Evolutionary conservation across 92 coral and sea anemone species (phyloP).

Genomic region (Paramuricea clavata): DNA sequence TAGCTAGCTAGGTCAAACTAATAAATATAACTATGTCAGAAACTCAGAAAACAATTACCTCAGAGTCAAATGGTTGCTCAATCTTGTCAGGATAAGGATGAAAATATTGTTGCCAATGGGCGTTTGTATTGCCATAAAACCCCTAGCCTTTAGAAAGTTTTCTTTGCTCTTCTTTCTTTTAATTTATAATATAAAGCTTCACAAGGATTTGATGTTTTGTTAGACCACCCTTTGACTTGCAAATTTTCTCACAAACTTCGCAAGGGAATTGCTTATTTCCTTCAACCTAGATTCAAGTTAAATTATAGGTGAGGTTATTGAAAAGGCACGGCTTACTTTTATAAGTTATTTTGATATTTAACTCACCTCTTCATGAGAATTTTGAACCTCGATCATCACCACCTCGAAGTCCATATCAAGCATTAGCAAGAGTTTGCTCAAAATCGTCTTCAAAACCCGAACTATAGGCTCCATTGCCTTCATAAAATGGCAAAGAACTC

Average conservation of each 20-base stretch:
- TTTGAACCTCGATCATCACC: neutral
- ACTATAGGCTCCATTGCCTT: conserved; percentile 3
- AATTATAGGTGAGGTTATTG: neutral
- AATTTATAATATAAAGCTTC: too few relatives aligned
- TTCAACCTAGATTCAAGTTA: conserved; percentile 20
- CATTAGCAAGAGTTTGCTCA: conserved; percentile 12
- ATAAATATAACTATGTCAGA: neutral
- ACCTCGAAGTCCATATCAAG: neutral
- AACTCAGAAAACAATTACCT: neutral
- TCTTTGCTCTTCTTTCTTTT: conserved; percentile 13
- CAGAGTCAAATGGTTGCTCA: neutral
- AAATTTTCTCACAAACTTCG: conserved; percentile 9
- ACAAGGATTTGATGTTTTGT: neutral
- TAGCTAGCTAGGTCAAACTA: neutral
- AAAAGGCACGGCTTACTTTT: neutral
- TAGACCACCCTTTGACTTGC: conserved; percentile 26
- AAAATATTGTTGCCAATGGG: conserved; percentile 24
- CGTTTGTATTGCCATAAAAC: conserved; percentile 23
- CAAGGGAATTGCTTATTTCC: conserved; percentile 37
- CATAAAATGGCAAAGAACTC: neutral
- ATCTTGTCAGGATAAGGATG: neutral
- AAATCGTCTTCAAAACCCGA: neutral
- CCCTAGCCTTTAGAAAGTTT: conserved; percentile 9
- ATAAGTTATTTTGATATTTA: neutral
- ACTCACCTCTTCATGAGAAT: conserved; percentile 30